Conservation (phyloP, 2,888 invertebrate genomes). For the Brachypterus glaber region DNA sequence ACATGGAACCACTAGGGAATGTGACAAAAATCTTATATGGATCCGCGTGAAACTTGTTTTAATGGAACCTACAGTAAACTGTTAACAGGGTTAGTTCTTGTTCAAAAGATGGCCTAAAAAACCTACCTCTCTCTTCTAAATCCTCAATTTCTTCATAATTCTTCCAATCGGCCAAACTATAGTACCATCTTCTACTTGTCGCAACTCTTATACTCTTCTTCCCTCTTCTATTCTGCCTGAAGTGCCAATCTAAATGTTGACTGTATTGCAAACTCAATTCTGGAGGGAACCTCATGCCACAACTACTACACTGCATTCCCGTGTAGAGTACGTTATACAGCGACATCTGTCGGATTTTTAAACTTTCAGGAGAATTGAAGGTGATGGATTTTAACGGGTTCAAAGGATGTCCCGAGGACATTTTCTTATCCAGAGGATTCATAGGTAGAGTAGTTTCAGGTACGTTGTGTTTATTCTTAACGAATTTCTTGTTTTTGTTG, state of each 20-base stretch:
- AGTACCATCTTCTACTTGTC: constrained; percentile 82
- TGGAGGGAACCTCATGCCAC: constrained; percentile 87
- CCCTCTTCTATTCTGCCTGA: constrained; percentile 83
- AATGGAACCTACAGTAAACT: too few relatives aligned
- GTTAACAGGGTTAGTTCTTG: too few relatives aligned
- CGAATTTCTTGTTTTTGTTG: constrained; percentile 19
- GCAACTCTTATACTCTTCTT: constrained; percentile 77
- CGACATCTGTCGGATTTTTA: constrained; percentile 64
- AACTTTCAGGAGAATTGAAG: constrained; percentile 58
- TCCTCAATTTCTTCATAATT: constrained; percentile 92
- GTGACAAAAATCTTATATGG: too few relatives aligned
- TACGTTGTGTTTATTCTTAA: constrained; percentile 6
- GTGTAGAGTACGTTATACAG: constrained; percentile 65
- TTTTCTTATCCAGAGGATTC: neutral
- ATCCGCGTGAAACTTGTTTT: too few relatives aligned
- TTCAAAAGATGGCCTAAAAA: too few relatives aligned
- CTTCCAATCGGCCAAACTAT: constrained; percentile 82
- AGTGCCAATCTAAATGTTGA: constrained; percentile 98
- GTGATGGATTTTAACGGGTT: constrained; percentile 52
- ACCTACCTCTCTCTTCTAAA: constrained; percentile 70
- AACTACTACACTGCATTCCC: constrained; percentile 94
- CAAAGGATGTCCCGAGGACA: constrained; percentile 21
- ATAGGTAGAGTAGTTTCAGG: constrained; percentile 16
- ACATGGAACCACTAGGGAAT: too few relatives aligned
- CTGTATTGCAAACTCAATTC: constrained; percentile 84